phyloP scores from a whole-genome alignment of 1,140 invertebrate species.

The Cepaea nemoralis region DNA sequence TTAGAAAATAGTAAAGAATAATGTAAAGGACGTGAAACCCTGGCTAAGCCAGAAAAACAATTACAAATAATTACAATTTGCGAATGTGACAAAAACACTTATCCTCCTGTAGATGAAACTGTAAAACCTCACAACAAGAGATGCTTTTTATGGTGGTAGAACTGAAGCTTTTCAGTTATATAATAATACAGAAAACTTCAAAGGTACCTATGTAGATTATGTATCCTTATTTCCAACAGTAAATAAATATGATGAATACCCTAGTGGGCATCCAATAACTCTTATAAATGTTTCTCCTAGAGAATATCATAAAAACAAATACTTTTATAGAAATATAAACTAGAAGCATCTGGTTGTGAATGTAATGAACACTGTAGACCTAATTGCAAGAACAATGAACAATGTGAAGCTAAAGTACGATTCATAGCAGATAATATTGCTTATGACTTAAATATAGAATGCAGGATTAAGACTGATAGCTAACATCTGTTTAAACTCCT shows the following conservation, averaged over 20 bases:
- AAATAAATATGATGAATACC: conserved; percentile 8
- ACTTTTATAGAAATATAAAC: background rate
- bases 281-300: background rate
- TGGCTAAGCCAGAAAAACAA: background rate
- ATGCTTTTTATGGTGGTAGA: background rate
- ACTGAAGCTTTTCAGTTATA: background rate
- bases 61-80: background rate
- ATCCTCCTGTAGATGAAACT: background rate
- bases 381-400: background rate
- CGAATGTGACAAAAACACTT: background rate
- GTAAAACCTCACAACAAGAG: background rate
- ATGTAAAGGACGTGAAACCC: too few species aligned
- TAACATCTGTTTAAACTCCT: conserved; percentile 2
- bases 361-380: background rate
- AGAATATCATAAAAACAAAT: background rate
- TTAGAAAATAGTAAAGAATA: background rate
- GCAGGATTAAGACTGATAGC: background rate
- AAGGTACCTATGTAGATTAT: background rate
- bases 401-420: too few species aligned
- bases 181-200: background rate
- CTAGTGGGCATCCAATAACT: background rate
- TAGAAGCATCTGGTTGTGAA: background rate
- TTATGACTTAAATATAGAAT: background rate
- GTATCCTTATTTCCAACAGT: background rate
- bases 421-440: too few species aligned